These are phyloP conservation scores for Lagenorhynchus albirostris DNA, from an alignment of 2,113 vertebrate species.

Conservation along the genomic window DNA sequence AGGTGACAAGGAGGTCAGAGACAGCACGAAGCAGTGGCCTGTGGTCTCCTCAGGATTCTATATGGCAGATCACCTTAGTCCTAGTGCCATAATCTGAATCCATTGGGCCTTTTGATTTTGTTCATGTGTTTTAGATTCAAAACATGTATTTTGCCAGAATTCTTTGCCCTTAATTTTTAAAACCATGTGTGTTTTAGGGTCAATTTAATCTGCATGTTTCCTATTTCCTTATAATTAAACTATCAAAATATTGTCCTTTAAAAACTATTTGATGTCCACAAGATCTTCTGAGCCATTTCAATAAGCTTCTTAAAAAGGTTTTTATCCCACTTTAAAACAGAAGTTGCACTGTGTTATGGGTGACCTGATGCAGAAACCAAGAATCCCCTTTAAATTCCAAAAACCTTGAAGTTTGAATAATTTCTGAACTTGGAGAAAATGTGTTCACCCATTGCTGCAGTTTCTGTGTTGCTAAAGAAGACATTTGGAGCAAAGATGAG, in stretches of 20 bases:
- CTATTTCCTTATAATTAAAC: constrained; percentile 77
- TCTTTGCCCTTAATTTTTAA: constrained; percentile 68
- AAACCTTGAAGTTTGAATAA: constrained; percentile 68
- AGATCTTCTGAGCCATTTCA: constrained; percentile 65
- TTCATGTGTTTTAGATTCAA: constrained; percentile 73
- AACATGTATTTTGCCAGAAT: constrained; percentile 60
- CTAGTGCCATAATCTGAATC: background rate
- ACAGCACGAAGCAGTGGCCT: background rate
- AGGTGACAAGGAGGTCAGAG: background rate
- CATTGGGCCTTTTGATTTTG: constrained; percentile 2
- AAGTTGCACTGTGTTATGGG: constrained; percentile 67
- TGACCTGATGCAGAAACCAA: constrained; percentile 68
- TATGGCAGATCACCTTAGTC: background rate
- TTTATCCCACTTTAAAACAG: constrained; percentile 68
- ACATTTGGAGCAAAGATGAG: constrained; percentile 76
- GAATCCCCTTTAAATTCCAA: constrained; percentile 62
- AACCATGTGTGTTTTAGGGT: constrained; percentile 73
- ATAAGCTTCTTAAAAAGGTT: constrained; percentile 65
- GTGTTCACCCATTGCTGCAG: constrained; percentile 47
- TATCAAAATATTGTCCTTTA: constrained; percentile 73
- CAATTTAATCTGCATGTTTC: constrained; percentile 76
- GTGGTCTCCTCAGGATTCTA: background rate
- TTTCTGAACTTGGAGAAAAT: constrained; percentile 55
- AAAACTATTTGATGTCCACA: constrained; percentile 72
- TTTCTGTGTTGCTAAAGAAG: constrained; percentile 41